phyloP scores from a whole-genome alignment of 2,888 invertebrate genomes.

The Drosophila borealis region DNA sequence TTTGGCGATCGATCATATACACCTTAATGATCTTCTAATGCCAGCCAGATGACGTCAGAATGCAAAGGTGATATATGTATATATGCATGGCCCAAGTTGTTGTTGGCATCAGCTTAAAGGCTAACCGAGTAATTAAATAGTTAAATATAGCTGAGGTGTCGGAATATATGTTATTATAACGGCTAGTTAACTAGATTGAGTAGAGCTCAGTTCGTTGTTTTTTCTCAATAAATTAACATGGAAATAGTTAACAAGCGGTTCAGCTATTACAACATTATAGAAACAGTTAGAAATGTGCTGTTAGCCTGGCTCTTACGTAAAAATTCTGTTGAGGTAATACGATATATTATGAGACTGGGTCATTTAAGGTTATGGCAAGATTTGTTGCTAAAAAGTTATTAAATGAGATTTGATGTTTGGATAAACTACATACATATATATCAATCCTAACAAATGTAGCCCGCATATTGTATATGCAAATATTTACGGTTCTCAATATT shows the following conservation, averaged over 20 bases:
- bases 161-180: background rate
- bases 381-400: no score
- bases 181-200: background rate
- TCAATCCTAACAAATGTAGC: no score
- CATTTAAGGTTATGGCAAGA: background rate
- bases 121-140: constrained; percentile 6
- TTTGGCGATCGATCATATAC: constrained; percentile 68
- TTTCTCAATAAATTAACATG: background rate
- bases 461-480: no score
- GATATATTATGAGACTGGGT: background rate
- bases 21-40: constrained; percentile 79
- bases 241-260: background rate
- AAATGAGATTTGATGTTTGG: no score
- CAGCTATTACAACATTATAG: background rate
- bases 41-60: constrained; percentile 3
- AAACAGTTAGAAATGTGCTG: background rate
- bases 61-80: constrained; percentile 9
- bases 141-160: background rate
- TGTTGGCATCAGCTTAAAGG: background rate
- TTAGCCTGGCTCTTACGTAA: background rate
- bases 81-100: background rate
- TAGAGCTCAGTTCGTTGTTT: background rate
- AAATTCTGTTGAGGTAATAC: background rate
- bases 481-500: no score
- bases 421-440: no score